These are phyloP conservation scores for Papilio polyxenes DNA, from an alignment of 1,140 invertebrate species.

Conservation along the genomic window DNA sequence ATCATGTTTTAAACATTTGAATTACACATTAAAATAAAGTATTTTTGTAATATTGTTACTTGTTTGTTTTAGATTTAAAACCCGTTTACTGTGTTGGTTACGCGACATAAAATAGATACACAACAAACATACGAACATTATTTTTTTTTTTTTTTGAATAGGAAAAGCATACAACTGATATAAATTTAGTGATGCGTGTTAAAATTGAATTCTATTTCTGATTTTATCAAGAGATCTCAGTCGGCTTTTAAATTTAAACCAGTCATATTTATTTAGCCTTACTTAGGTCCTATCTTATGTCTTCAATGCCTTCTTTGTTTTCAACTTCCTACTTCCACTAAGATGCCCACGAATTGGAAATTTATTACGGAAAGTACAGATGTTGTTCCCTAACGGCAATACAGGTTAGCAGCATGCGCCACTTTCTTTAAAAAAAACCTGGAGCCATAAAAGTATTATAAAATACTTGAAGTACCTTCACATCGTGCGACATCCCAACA, in stretches of 20 bases:
- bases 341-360: background rate
- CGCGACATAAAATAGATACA: background rate
- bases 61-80: background rate
- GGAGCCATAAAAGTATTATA: slow-evolving; percentile 20
- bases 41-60: background rate
- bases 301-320: no score
- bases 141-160: no score
- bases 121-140: no score
- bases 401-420: background rate
- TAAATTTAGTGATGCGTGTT: no score
- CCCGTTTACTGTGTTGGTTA: background rate
- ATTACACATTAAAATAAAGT: background rate
- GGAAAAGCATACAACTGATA: no score
- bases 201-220: no score
- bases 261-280: no score
- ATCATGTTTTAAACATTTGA: slow-evolving; percentile 19
- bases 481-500: slow-evolving; percentile 55
- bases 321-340: no score
- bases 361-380: background rate
- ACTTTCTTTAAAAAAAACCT: background rate
- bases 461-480: slow-evolving; percentile 50
- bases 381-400: background rate
- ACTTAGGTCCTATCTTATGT: no score
- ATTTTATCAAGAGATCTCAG: no score
- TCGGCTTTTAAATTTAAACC: no score